Evolutionary conservation across 2,113 vertebrate genomes (phyloP).

Genomic region (Gyps fulvus): DNA sequence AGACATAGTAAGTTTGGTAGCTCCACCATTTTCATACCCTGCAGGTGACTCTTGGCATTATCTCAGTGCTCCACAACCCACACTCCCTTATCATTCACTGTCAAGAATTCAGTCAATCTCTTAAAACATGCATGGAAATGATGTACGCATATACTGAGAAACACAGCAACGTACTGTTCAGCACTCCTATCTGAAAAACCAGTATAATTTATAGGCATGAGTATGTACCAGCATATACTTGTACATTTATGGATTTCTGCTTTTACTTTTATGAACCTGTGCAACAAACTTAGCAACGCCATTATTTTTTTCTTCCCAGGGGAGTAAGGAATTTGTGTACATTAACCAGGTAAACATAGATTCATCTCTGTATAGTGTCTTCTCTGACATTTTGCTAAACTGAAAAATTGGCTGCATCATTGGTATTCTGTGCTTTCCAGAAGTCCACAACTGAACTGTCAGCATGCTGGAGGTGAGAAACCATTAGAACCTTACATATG

Average conservation of each 20-base stretch:
- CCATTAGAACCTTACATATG: neutral
- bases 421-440: neutral
- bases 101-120: slow-evolving; percentile 37
- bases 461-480: neutral
- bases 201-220: neutral
- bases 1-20: neutral
- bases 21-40: neutral
- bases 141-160: neutral
- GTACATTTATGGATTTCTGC: neutral
- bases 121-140: neutral
- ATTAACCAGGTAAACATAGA: neutral
- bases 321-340: neutral
- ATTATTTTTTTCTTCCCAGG: neutral
- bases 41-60: slow-evolving; percentile 15
- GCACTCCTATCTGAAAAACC: neutral
- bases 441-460: neutral
- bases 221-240: neutral
- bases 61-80: slow-evolving; percentile 27
- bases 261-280: neutral
- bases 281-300: neutral
- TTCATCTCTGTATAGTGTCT: neutral
- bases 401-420: neutral
- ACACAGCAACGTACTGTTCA: neutral
- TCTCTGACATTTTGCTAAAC: neutral
- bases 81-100: slow-evolving; percentile 21